These are phyloP conservation scores for Platycheirus albimanus DNA, from an alignment of 2,888 invertebrate species.

Conservation along the genomic window DNA sequence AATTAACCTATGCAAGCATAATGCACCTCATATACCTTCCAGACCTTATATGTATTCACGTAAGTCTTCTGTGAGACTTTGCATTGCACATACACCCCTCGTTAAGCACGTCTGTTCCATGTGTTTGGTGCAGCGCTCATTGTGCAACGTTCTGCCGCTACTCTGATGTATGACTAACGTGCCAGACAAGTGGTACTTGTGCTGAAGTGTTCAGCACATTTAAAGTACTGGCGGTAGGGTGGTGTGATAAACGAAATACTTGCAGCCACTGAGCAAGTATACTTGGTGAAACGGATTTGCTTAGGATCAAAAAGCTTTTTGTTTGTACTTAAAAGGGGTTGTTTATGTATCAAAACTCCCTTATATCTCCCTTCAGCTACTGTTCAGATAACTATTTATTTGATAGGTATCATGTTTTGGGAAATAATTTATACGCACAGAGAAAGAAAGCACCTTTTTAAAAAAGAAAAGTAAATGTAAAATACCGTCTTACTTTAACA, in stretches of 20 bases:
- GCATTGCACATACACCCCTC: slow-evolving; percentile 20
- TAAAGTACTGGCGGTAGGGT: slow-evolving; percentile 49
- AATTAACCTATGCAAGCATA: slow-evolving; percentile 16
- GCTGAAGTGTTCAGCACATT: slow-evolving; percentile 54
- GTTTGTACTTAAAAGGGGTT: slow-evolving; percentile 7
- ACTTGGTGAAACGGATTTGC: slow-evolving; percentile 33
- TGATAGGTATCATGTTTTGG: slow-evolving; percentile 19
- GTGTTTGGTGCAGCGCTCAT: slow-evolving; percentile 31
- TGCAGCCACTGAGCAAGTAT: slow-evolving; percentile 43
- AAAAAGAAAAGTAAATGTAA: neutral
- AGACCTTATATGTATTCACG: slow-evolving; percentile 34
- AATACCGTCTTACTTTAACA: no score
- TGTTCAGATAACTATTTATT: slow-evolving; percentile 16
- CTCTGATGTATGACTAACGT: slow-evolving; percentile 60
- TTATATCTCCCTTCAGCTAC: slow-evolving; percentile 11
- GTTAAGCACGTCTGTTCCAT: slow-evolving; percentile 33
- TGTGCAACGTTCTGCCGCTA: slow-evolving; percentile 30
- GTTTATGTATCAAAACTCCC: slow-evolving; percentile 21
- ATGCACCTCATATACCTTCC: slow-evolving; percentile 27
- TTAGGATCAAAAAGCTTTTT: slow-evolving; percentile 32
- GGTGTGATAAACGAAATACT: slow-evolving; percentile 48
- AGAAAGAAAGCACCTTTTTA: slow-evolving; percentile 1
- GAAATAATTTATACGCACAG: slow-evolving; percentile 24
- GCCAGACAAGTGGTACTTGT: slow-evolving; percentile 63
- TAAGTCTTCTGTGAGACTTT: slow-evolving; percentile 33